Evolutionary conservation across 2,797 vertebrate genomes (phyloP), one percentile per base, ranked within the genome.

Genomic region (Melanogrammus aeglefinus): DNA sequence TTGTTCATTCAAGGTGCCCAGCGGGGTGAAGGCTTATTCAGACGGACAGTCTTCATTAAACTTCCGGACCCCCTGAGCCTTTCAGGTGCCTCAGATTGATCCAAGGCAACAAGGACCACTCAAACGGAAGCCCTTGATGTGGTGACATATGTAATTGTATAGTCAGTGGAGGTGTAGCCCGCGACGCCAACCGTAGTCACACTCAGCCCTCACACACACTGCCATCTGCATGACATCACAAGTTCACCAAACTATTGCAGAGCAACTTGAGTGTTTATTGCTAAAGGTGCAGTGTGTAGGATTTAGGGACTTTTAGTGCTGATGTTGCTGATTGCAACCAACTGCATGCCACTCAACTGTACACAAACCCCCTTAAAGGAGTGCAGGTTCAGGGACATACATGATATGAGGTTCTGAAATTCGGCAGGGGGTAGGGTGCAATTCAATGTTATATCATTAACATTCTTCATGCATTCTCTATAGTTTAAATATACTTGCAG

Each of bases 11-110:
- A 69, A 69, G 63, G 63, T 7, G 24, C 6, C 63, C 24, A 12
- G 10, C 63, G 9, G 24, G n/a, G 63, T 10, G 63, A n/a, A 27
- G 0, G 63, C 63, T 69, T 27, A 69, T 69, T n/a, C 63, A 27
- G 63, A 69, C 63, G n/a, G 63, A 69, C 63, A 27, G n/a, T 27
- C 63, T 27, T 69, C 63, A 69, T 69, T 69, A 69, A 69, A n/a
- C 57, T 18, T 57, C 18, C 5, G 47, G 47, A 14, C 41, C 41
- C 41, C 47, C 16, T 21, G 5, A n/a, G 16, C 47, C 57, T 24
- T 21, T 63, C 6, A 63, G 57, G 57, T 24, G 6, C 57, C 57
- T 63, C 57, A 8, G 57, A 63, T 63, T 63, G 57, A 63, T 63
- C 5, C 57, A 9, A 8, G 6, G n/a, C 57, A 63, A 21, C 57